Evolutionary conservation across 2,797 vertebrate genomes (phyloP), one percentile per base, ranked within the genome.

Genomic region (Eurystomus glaucurus): DNA sequence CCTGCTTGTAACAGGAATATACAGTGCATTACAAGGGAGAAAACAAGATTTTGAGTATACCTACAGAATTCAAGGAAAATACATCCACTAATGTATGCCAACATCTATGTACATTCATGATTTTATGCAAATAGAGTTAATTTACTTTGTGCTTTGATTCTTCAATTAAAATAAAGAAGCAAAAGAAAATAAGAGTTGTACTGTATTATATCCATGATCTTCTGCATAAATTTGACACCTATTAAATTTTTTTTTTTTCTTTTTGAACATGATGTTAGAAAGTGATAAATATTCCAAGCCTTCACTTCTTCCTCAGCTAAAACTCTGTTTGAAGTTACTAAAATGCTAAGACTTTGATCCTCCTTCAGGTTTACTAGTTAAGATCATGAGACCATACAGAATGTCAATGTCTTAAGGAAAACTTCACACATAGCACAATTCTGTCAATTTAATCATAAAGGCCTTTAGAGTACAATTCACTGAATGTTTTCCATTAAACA

Each of bases 301-400:
- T 88, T 94, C 79, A 75, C 4, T 76, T 93, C 52, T 77, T 90
- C 33, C 58, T 93, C 37, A 81, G 50, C 22, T 91, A 75, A 93
- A 96, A 62, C 48, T 86, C 50, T 86, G 48, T 94, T 88, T 96
- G 89, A 95, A 96, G 91, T 90, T 61, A 33, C 46, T 90, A 79
- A 96, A 94, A 94, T 37, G 14, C 20, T 74, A 61, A 88, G 65
- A 64, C 85, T 96, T 97, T 90, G 87, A 95, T 93, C 87, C 31
- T 75, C 51, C 50, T 90, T 88, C 46, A 83, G 41, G 13, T 93
- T 57, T 64, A 11, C 41, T 88, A 48, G 60, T 52, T 80, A 71
- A 80, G 76, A 90, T 52, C 35, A 25, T 26, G 52, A 90, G 18
- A 48, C 64, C 26, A 60, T 75, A 29, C 8, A 71, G n/a, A 58